Conservation (phyloP, 1,140 invertebrate genomes). For the Battus philenor region DNA sequence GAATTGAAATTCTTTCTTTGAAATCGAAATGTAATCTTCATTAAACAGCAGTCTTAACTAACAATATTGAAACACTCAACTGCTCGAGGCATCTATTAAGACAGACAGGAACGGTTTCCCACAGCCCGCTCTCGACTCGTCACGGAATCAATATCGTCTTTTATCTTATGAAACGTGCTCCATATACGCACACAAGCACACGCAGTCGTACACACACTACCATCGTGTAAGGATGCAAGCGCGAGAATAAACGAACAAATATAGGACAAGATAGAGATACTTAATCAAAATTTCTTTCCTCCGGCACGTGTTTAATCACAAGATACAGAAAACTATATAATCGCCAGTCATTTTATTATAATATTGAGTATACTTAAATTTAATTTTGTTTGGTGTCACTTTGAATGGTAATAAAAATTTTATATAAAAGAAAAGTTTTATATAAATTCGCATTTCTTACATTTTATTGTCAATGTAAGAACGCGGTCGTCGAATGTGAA, state of each 20-base stretch:
- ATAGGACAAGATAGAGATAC: slow-evolving; percentile 35
- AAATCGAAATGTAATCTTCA: slow-evolving; percentile 10
- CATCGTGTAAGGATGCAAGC: slow-evolving; percentile 29
- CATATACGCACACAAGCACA: slow-evolving; percentile 45
- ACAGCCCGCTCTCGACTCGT: slow-evolving; percentile 62
- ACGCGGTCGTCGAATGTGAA: slow-evolving; percentile 47
- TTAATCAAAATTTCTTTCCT: slow-evolving; percentile 51
- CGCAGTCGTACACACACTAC: slow-evolving; percentile 29
- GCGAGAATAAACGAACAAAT: slow-evolving; percentile 33
- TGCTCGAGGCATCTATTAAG: slow-evolving; percentile 69
- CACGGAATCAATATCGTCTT: slow-evolving; percentile 73
- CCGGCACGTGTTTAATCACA: slow-evolving; percentile 31
- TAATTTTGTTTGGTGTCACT: background rate
- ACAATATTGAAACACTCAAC: slow-evolving; percentile 42
- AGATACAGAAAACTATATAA: slow-evolving; percentile 30
- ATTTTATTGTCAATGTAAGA: slow-evolving; percentile 23
- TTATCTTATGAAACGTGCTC: slow-evolving; percentile 71
- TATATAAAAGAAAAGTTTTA: no score
- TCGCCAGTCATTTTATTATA: slow-evolving; percentile 40
- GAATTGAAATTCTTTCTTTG: no score
- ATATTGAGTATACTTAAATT: slow-evolving; percentile 2
- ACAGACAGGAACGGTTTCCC: slow-evolving; percentile 65
- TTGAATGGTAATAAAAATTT: no score
- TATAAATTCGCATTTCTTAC: slow-evolving; percentile 19
- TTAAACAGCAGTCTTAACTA: slow-evolving; percentile 33